A percentile compares a stretch with the other conserved stretches of the same genome.
Conservation (phyloP, 1,140 invertebrate species). For the Ptiloglossa arizonensis region DNA sequence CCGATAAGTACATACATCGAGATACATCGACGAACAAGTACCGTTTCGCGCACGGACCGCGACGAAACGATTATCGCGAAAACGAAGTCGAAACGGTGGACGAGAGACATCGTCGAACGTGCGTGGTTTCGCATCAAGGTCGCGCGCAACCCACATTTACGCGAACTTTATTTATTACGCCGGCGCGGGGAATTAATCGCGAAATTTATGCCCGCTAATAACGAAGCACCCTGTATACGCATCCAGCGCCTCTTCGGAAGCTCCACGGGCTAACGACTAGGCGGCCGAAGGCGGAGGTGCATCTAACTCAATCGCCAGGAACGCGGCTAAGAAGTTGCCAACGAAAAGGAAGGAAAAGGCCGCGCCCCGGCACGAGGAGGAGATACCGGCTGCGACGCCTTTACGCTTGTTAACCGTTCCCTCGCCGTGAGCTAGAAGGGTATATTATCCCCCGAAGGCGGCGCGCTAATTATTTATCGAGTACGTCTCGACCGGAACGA, state of each 20-base stretch:
- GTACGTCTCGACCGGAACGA: slow-evolving; percentile 29
- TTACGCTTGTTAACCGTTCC: slow-evolving; percentile 65
- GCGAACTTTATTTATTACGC: too few relatives aligned
- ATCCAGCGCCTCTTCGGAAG: slow-evolving; percentile 24
- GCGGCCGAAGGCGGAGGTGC: slow-evolving; percentile 20
- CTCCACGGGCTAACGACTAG: slow-evolving; percentile 42
- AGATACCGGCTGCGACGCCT: slow-evolving; percentile 42
- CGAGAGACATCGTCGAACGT: too few relatives aligned
- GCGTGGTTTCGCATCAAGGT: too few relatives aligned
- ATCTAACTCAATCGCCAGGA: slow-evolving; percentile 59
- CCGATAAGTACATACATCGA: too few relatives aligned
- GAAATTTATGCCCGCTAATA: neutral
- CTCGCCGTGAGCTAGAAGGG: slow-evolving; percentile 7
- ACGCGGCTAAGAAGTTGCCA: slow-evolving; percentile 56
- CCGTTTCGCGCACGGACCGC: too few relatives aligned
- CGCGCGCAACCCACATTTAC: too few relatives aligned
- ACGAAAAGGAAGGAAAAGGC: slow-evolving; percentile 42
- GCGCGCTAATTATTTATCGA: slow-evolving; percentile 64
- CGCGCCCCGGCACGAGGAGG: neutral
- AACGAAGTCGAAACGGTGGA: too few relatives aligned
- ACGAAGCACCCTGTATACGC: neutral
- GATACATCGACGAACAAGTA: too few relatives aligned
- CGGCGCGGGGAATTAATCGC: too few relatives aligned
- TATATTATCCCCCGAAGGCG: slow-evolving; percentile 41
- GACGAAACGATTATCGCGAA: too few relatives aligned